Conservation (phyloP, 2,888 invertebrate species). For the Caradrina kadenii region DNA sequence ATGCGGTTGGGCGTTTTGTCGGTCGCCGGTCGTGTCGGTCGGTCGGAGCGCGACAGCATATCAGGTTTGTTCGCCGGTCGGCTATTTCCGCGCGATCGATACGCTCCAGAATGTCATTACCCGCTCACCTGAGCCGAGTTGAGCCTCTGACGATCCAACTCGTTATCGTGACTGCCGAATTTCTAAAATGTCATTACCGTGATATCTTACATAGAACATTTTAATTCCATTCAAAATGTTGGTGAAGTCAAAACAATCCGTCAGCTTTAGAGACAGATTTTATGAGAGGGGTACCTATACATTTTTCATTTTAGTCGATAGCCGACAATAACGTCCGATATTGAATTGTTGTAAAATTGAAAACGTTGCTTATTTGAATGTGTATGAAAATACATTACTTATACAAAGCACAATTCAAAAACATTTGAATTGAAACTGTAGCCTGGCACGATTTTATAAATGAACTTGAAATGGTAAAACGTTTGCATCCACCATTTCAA, state of each 20-base stretch:
- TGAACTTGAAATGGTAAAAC: slow-evolving; percentile 22
- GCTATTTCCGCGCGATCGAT: slow-evolving; percentile 77
- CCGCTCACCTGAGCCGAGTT: slow-evolving; percentile 70
- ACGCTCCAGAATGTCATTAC: slow-evolving; percentile 77
- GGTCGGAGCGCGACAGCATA: slow-evolving; percentile 50
- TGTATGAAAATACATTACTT: slow-evolving; percentile 28
- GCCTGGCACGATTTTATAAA: slow-evolving; percentile 22
- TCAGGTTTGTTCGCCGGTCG: slow-evolving; percentile 60
- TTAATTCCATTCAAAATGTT: slow-evolving; percentile 22
- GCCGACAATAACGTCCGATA: neutral
- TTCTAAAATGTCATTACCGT: slow-evolving; percentile 48
- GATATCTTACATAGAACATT: slow-evolving; percentile 30
- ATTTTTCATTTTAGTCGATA: slow-evolving; percentile 12
- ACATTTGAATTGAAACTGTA: slow-evolving; percentile 11
- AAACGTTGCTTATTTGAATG: slow-evolving; percentile 24
- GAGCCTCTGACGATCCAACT: slow-evolving; percentile 60
- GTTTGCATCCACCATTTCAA: slow-evolving; percentile 12
- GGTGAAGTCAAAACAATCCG: slow-evolving; percentile 14
- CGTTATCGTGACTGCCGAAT: slow-evolving; percentile 56
- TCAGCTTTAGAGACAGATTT: slow-evolving; percentile 6
- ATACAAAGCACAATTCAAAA: slow-evolving; percentile 11
- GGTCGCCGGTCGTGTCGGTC: slow-evolving; percentile 12
- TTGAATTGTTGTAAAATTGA: slow-evolving; percentile 5
- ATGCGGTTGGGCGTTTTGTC: slow-evolving; percentile 39
- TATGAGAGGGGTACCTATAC: neutral